Evolutionary conservation across 2,113 vertebrate species (phyloP), one percentile per base, ranked within the genome.

Genomic region (Python bivittatus): DNA sequence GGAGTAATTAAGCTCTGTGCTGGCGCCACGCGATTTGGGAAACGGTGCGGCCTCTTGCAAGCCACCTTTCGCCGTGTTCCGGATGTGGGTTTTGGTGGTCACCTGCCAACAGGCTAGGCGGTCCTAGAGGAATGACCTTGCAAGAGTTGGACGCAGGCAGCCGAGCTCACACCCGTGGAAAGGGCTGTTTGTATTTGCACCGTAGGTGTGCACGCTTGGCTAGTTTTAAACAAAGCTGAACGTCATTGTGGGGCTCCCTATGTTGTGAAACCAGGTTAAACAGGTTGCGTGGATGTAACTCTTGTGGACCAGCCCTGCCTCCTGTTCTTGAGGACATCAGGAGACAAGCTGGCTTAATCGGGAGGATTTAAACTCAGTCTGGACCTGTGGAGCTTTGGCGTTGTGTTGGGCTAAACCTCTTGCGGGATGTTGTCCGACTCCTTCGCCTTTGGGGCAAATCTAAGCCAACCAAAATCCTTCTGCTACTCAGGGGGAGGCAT

Each of bases 1-100:
- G 93, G 91, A 95, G 95, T 96, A 97, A 97, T 97, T 97, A 97
- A 92, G 83, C 92, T 72, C 15, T 0, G 0, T 88, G 2, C 86
- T 52, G 84, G 48, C 88, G 90, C 87, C 91, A 79, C 88, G 94
- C 68, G 88, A 86, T 91, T 84, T 84, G 25, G 44, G 57, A 8
- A 23, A 8, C 4, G 6, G 29, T 13, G 22, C 20, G 29, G 11
- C 13, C 58, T 10, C 11, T 1, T 13, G 1, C 48, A 22, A 0
- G 11, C 29, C 54, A 52, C 11, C 42, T 56, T 48, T 17, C 27
- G 17, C 4, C n/a, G 12, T 2, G 6, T 27, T 25, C 42, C 57
- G 7, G 83, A 52, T 13, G 5, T 53, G 48, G 33, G 61, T 72
- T 72, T 20, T 1, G 33, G 33, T 17, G 68, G 8, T 79, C n/a